Conservation (phyloP, 2,113 vertebrate species). For the Muscicapa adusta region DNA sequence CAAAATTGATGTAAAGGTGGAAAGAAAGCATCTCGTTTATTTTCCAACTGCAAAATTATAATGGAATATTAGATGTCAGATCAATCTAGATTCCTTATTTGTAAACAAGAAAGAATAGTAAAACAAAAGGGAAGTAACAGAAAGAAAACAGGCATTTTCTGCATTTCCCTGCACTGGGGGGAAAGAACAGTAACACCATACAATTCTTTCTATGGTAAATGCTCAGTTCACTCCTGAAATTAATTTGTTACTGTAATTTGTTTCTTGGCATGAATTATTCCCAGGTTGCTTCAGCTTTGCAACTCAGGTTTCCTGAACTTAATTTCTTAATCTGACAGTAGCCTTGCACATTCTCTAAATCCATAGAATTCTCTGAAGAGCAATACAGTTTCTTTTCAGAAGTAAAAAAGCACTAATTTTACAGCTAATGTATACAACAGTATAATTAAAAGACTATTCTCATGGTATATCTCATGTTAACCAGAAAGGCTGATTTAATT, state of each 20-base stretch:
- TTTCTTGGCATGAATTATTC: slow-evolving; percentile 43
- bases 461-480: neutral
- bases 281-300: neutral
- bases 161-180: neutral
- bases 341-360: neutral
- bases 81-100: slow-evolving; percentile 14
- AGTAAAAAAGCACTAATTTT: neutral
- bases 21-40: slow-evolving; percentile 97
- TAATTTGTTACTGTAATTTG: slow-evolving; percentile 29
- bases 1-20: slow-evolving; percentile 98
- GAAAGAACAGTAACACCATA: neutral
- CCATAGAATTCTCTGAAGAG: neutral
- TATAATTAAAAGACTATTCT: neutral
- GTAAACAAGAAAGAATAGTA: neutral
- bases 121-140: neutral
- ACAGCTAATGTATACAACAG: neutral
- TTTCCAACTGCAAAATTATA: slow-evolving; percentile 88
- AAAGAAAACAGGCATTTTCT: neutral
- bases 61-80: slow-evolving; percentile 34
- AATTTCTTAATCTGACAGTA: slow-evolving; percentile 24
- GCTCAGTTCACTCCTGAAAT: neutral
- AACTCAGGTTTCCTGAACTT: neutral
- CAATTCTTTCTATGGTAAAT: neutral
- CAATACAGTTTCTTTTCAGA: neutral
- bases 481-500: neutral